phyloP scores from a whole-genome alignment of 2,797 vertebrate species.

The Sciaenops ocellatus region DNA sequence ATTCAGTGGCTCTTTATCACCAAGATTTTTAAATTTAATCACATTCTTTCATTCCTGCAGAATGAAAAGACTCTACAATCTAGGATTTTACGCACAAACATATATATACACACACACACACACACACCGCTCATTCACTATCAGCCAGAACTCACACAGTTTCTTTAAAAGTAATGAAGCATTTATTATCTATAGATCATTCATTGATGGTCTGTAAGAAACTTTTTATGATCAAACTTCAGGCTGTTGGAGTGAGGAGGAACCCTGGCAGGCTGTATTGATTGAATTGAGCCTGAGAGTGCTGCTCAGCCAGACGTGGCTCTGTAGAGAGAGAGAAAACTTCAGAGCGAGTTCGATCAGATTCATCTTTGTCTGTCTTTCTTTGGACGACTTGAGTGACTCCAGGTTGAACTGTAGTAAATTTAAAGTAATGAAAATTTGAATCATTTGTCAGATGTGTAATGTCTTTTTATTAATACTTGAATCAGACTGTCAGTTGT shows the following conservation, averaged over 20 bases:
- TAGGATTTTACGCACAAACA: not conserved
- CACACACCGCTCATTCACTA: not conserved
- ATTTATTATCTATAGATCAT: not conserved
- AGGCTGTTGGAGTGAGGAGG: not conserved
- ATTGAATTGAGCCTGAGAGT: conserved; percentile 8
- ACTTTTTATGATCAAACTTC: not conserved
- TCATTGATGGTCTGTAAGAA: conserved; percentile 8
- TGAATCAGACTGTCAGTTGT: not conserved
- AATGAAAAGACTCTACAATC: not conserved
- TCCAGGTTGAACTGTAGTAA: not conserved
- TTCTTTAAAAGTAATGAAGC: conserved; percentile 2
- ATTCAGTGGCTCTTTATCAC: too few species aligned
- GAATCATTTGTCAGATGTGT: not conserved
- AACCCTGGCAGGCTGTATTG: conserved; percentile 2
- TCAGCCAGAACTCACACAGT: not conserved
- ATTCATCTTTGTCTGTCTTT: not conserved
- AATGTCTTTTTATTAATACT: not conserved
- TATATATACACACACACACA: not conserved
- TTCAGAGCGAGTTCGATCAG: not conserved
- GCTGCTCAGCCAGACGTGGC: not conserved
- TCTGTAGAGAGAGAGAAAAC: not conserved
- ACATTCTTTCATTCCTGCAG: too few species aligned
- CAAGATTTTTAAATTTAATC: too few species aligned
- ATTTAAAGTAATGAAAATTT: not conserved
- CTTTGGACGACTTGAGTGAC: not conserved